Conservation (phyloP, 2,113 vertebrate species). For the Spea bombifrons region DNA sequence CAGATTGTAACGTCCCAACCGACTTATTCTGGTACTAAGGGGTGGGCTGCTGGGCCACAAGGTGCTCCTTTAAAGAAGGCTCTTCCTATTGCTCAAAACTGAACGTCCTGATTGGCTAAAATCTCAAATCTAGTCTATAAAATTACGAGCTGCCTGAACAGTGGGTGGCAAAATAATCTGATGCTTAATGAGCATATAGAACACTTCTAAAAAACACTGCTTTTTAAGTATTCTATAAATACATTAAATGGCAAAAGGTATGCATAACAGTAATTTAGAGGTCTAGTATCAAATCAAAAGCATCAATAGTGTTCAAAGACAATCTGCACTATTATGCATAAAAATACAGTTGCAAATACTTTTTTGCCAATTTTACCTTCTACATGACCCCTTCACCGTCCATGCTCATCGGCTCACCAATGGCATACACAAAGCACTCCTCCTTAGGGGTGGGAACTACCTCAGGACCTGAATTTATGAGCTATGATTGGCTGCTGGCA, state of each 20-base stretch:
- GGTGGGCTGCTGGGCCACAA: too few relatives aligned
- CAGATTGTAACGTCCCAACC: too few relatives aligned
- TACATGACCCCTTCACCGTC: slow-evolving; percentile 96
- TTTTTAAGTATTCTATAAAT: neutral
- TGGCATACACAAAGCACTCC: slow-evolving; percentile 96
- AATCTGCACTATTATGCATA: slow-evolving; percentile 54
- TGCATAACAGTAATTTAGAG: slow-evolving; percentile 30
- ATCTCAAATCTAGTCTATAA: too few relatives aligned
- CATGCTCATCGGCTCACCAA: slow-evolving; percentile 94
- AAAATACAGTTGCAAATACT: slow-evolving; percentile 70
- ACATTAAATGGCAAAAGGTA: slow-evolving; percentile 8
- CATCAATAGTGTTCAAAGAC: slow-evolving; percentile 73
- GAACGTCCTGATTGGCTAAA: too few relatives aligned
- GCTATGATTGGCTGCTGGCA: slow-evolving; percentile 91
- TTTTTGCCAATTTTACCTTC: slow-evolving; percentile 91
- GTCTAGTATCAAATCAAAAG: slow-evolving; percentile 51
- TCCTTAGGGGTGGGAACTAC: slow-evolving; percentile 97
- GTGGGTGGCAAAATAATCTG: too few relatives aligned
- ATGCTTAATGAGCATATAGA: too few relatives aligned
- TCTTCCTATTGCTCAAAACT: too few relatives aligned
- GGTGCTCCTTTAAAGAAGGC: too few relatives aligned
- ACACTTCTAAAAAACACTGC: slow-evolving; percentile 6
- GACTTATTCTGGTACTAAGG: too few relatives aligned
- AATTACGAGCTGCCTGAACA: too few relatives aligned
- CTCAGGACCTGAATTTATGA: slow-evolving; percentile 98